phyloP scores from a whole-genome alignment of 2,888 invertebrate genomes.

The Chymomyza fuscimana region DNA sequence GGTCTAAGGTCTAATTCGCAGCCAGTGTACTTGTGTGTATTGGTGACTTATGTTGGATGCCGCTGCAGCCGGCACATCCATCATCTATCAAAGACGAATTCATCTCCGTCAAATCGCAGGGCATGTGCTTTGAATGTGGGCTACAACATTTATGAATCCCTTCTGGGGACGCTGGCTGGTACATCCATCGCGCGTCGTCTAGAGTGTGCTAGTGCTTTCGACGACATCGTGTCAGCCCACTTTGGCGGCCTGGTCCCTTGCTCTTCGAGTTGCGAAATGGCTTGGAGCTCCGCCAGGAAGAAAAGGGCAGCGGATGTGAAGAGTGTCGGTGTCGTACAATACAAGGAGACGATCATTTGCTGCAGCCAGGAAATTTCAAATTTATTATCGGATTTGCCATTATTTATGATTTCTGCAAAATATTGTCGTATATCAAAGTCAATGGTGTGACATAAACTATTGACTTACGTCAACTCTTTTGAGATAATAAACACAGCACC shows the following conservation, averaged over 20 bases:
- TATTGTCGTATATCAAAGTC: conserved; percentile 78
- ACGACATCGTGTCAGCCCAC: conserved; percentile 48
- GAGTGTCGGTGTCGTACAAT: conserved; percentile 26
- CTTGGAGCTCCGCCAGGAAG: conserved; percentile 16
- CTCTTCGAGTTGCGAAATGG: conserved; percentile 35
- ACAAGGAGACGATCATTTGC: conserved; percentile 65
- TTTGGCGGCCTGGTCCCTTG: conserved; percentile 47
- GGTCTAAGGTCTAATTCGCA: background rate
- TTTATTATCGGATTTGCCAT: conserved; percentile 79
- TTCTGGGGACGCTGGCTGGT: conserved; percentile 23
- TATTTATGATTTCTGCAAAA: conserved; percentile 79
- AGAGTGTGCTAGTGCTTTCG: conserved; percentile 32
- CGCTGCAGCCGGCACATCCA: conserved; percentile 73
- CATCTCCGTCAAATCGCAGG: conserved; percentile 70
- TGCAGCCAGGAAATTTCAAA: conserved; percentile 77
- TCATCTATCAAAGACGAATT: conserved; percentile 77
- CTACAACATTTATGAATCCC: conserved; percentile 76
- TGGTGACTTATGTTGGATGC: conserved; percentile 76
- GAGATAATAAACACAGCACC: conserved; percentile 36
- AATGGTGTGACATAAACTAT: conserved; percentile 75
- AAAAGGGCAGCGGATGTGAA: background rate
- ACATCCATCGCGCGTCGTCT: background rate
- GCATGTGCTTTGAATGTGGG: conserved; percentile 66
- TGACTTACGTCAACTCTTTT: conserved; percentile 76
- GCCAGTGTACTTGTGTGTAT: background rate